Evolutionary conservation across 2,113 vertebrate species (phyloP).

Genomic region (sheep (Ovis aries)): ARS-UI_Ramb_v3.0 NC_056057.1:21463501-21464000

Average conservation of each 20-base stretch:
- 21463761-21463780: not conserved
- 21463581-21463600: not conserved
- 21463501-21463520: not conserved
- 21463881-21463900: not conserved
- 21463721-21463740: not conserved
- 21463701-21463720: not conserved
- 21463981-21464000: not conserved
- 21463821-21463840: not conserved
- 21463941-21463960: not conserved
- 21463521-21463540: not conserved
- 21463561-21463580: not conserved
- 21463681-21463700: not conserved
- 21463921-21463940: not conserved
- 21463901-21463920: not conserved
- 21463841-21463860: not conserved
- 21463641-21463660: not conserved
- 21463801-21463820: not conserved
- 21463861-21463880: not conserved
- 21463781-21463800: not conserved
- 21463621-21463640: not conserved
- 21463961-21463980: not conserved
- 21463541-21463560: constrained; percentile 1
- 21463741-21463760: not conserved
- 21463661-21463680: not conserved
- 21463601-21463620: not conserved